Percentiles rank a stretch among this genome's conserved stretches.
Conservation (phyloP, 1,140 invertebrate species). For the Diorhabda sublineata region DNA sequence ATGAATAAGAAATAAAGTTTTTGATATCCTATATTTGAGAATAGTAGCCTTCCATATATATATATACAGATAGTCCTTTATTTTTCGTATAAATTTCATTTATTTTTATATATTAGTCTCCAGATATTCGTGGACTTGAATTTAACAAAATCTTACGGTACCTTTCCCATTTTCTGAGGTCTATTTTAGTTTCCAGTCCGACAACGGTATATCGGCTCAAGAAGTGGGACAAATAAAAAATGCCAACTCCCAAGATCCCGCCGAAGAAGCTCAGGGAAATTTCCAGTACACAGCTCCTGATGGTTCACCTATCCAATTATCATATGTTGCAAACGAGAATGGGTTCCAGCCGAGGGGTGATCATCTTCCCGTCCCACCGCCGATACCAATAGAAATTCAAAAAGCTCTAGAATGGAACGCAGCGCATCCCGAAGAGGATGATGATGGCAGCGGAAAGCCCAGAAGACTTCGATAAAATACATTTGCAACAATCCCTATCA, state of each 20-base stretch:
- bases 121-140: too few species aligned
- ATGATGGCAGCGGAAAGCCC: conserved; percentile 13
- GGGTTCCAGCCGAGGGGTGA: conserved; percentile 53
- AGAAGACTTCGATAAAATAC: not conserved
- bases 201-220: conserved; percentile 59
- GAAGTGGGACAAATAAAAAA: conserved; percentile 60
- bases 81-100: too few species aligned
- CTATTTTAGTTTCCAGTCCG: conserved; percentile 58
- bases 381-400: conserved; percentile 44
- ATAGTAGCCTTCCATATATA: too few species aligned
- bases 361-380: conserved; percentile 49
- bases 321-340: conserved; percentile 55
- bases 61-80: too few species aligned
- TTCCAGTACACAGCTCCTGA: conserved; percentile 54
- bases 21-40: too few species aligned
- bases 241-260: conserved; percentile 34
- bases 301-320: conserved; percentile 49
- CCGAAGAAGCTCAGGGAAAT: conserved; percentile 40
- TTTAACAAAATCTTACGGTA: too few species aligned
- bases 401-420: conserved; percentile 47
- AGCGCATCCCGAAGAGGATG: conserved; percentile 40
- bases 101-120: too few species aligned
- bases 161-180: too few species aligned
- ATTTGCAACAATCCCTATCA: too few species aligned
- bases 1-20: too few species aligned